These are phyloP conservation scores for Neogale vison DNA, from an alignment of 2,113 vertebrate species.

Conservation along the genomic window DNA sequence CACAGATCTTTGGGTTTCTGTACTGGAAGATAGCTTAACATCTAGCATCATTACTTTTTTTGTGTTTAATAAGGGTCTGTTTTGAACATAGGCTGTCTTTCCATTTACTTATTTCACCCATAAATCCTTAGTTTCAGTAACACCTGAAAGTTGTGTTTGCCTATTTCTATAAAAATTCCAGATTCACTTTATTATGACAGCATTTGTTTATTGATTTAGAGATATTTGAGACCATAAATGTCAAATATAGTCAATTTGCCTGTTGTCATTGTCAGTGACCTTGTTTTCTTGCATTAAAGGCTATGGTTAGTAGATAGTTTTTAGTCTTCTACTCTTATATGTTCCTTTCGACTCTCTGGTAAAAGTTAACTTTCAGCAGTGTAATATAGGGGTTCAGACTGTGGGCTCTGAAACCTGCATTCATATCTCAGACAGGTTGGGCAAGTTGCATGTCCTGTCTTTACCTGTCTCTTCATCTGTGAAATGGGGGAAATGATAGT, in stretches of 20 bases:
- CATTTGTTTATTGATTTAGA: neutral
- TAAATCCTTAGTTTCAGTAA: constrained; percentile 25
- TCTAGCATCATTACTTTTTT: neutral
- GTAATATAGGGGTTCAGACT: neutral
- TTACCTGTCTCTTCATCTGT: neutral
- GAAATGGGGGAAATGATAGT: neutral
- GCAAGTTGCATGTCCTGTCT: neutral
- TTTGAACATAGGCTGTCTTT: constrained; percentile 35
- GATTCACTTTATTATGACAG: constrained; percentile 22
- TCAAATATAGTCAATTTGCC: neutral
- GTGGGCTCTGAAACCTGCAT: neutral
- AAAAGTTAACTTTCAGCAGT: neutral
- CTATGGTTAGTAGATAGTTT: neutral
- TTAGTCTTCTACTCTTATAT: neutral
- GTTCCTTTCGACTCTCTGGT: neutral
- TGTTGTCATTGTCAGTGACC: neutral
- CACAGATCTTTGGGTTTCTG: neutral
- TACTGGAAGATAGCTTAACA: neutral
- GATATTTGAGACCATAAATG: neutral
- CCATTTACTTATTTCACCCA: neutral
- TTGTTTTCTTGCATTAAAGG: constrained; percentile 16
- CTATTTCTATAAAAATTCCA: constrained; percentile 29
- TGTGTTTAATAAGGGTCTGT: neutral
- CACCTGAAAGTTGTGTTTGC: neutral
- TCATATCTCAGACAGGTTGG: neutral